Evolutionary conservation across 2,888 invertebrate genomes (phyloP).

Genomic region (Adela reaumurella): DNA sequence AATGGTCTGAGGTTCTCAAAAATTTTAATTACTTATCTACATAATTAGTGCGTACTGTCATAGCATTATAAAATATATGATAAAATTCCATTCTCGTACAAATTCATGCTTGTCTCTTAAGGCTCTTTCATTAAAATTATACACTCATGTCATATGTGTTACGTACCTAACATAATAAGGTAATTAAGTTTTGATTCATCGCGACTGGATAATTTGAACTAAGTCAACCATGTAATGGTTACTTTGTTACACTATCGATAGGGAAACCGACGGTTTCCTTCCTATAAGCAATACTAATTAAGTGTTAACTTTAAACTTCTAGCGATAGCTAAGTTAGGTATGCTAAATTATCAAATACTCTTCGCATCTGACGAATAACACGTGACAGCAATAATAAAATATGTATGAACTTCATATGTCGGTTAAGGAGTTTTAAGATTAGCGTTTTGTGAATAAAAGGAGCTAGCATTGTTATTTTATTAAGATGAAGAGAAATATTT

Average conservation of each 20-base stretch:
- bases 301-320: slow-evolving; percentile 15
- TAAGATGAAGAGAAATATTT: slow-evolving; percentile 30
- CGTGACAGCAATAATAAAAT: slow-evolving; percentile 52
- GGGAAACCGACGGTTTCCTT: slow-evolving; percentile 45
- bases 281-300: slow-evolving; percentile 49
- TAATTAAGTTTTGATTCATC: background rate
- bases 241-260: slow-evolving; percentile 4
- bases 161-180: background rate
- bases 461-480: slow-evolving; percentile 48
- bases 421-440: slow-evolving; percentile 52
- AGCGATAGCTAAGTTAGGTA: background rate
- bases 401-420: slow-evolving; percentile 55
- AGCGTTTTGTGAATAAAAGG: slow-evolving; percentile 44
- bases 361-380: slow-evolving; percentile 16
- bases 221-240: background rate
- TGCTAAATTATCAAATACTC: background rate
- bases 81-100: no score
- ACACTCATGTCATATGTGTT: no score
- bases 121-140: no score
- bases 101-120: no score
- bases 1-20: no score
- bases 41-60: no score
- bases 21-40: no score
- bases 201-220: background rate
- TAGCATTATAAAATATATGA: no score